Evolutionary conservation across 2,888 invertebrate genomes (phyloP), one percentile per base, ranked within the genome.

Genomic region (Parthenolecanium corni): DNA sequence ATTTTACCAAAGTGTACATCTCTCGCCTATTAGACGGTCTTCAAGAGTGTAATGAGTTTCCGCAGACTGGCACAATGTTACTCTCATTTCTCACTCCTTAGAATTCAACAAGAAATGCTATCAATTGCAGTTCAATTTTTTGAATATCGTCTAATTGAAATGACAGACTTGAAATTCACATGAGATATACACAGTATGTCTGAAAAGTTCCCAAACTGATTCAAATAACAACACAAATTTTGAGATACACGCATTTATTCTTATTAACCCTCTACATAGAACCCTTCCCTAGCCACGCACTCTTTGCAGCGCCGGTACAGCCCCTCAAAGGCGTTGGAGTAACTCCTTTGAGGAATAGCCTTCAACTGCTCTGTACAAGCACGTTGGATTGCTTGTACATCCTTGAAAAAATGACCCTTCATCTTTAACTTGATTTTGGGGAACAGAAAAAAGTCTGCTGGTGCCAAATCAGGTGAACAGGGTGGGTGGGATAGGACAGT

Each of bases 401-500:
- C n/a, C 11, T 23, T n/a, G 23, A 51, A 51, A 51, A 51, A 51
- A 9, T 51, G 31, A 16, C 54, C 6, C 49, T 64, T 64, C 23
- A 51, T 38, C 16, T 44, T 18, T 24, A 46, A 38, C 40, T 64
- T 64, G n/a, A 56, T 44, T 40, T 56, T 56, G 16, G 40, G 40
- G 47, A 64, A 64, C 23, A 64, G 25, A 38, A 56, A 56, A 18
- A 51, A 64, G 51, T 56, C 21, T 16, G 51, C 42, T 21, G 56
- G 49, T 9, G 42, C 56, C 36, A 64, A 31, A 47, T 64, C 56
- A 36, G 51, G 49, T n/a, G 56, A 64, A 36, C 47, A 53, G 25
- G 40, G 46, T 6, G 46, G 46, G 46, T 11, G 46, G 46, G 46
- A 16, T 9, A 16, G 12, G 46, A 46, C 46, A 6, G 46, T n/a